phyloP scores from a whole-genome alignment of 2,113 vertebrate genomes.

The Dendropsophus ebraccatus region DNA sequence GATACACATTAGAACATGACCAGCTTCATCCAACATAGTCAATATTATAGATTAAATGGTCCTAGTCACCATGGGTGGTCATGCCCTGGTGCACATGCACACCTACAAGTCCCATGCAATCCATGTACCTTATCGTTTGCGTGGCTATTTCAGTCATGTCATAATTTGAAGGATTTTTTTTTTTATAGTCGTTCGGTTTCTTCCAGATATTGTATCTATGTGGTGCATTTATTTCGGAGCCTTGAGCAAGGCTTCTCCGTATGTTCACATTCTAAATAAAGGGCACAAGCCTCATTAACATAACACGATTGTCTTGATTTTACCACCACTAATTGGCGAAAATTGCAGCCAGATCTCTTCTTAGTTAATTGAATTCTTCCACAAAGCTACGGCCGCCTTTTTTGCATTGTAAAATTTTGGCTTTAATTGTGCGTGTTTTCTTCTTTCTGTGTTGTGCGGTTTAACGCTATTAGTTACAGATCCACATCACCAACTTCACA shows the following conservation, averaged over 20 bases:
- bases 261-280: conserved; percentile 35
- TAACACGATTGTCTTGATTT: conserved; percentile 55
- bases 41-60: neutral
- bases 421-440: conserved; percentile 36
- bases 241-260: neutral
- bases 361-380: conserved; percentile 47
- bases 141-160: neutral
- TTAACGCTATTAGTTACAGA: conserved; percentile 50
- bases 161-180: neutral
- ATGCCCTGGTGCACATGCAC: no score
- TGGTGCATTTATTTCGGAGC: conserved; percentile 3
- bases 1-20: neutral
- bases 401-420: conserved; percentile 4
- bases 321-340: conserved; percentile 49
- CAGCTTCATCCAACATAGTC: neutral
- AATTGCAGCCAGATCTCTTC: conserved; percentile 50
- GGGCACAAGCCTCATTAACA: conserved; percentile 30
- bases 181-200: neutral
- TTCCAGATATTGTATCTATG: neutral
- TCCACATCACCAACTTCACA: neutral
- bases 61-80: neutral
- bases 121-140: neutral
- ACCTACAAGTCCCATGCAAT: neutral
- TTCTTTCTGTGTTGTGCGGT: neutral
- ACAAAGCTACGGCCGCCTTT: conserved; percentile 25